phyloP scores from a whole-genome alignment of 2,888 invertebrate species.

The Epistrophe eligans region DNA sequence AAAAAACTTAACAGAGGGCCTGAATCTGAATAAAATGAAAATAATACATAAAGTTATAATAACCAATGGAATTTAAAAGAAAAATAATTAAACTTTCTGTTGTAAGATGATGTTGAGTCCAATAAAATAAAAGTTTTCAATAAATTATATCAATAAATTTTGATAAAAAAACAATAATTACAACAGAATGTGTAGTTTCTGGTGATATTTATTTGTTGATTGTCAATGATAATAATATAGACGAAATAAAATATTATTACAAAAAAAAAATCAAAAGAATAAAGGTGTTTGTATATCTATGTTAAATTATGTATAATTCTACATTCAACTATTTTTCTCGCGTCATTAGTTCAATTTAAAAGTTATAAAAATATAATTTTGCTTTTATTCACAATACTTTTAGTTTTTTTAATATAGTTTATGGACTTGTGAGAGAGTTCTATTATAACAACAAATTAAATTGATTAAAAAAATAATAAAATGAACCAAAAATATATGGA shows the following conservation, averaged over 20 bases:
- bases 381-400: slow-evolving; percentile 74
- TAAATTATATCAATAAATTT: slow-evolving; percentile 12
- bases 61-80: neutral
- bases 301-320: neutral
- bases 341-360: neutral
- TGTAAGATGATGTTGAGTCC: slow-evolving; percentile 29
- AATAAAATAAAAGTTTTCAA: slow-evolving; percentile 8
- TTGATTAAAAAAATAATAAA: slow-evolving; percentile 46
- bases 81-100: slow-evolving; percentile 41
- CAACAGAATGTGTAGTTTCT: slow-evolving; percentile 21
- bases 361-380: slow-evolving; percentile 66
- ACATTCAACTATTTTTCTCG: neutral
- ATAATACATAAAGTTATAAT: slow-evolving; percentile 5
- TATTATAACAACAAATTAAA: slow-evolving; percentile 50
- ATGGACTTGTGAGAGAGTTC: slow-evolving; percentile 70
- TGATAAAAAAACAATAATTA: slow-evolving; percentile 37
- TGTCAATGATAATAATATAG: neutral
- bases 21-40: slow-evolving; percentile 19
- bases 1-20: slow-evolving; percentile 22
- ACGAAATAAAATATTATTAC: slow-evolving; percentile 1
- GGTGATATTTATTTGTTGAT: slow-evolving; percentile 16
- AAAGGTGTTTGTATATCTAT: slow-evolving; percentile 17
- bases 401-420: slow-evolving; percentile 60
- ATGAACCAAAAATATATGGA: slow-evolving; percentile 47
- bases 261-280: slow-evolving; percentile 13